Evolutionary conservation across 2,113 vertebrate species (phyloP), one percentile per base, ranked within the genome.

Genomic region (Nannobrachium achirus): DNA sequence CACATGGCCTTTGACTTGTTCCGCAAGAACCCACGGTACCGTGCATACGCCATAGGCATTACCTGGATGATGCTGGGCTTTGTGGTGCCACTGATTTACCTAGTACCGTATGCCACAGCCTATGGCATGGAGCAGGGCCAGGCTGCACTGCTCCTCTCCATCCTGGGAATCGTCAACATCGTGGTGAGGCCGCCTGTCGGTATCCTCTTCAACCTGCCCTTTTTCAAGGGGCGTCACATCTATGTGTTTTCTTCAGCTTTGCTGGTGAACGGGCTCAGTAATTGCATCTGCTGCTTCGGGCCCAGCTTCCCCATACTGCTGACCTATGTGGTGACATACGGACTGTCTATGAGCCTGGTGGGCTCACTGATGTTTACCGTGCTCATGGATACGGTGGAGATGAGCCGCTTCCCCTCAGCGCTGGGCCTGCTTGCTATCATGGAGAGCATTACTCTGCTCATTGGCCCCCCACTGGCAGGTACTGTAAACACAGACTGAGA

Each of bases 1-100:
- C 91, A 97, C 87, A 91, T 98, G 92, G 97, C 96, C 69, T 95
- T 97, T n/a, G 95, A 98, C 73, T 87, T 96, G 78, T 79, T 98
- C 45, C 82, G 75, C 69, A 85, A 90, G 75, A 98, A 98, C 63
- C 60, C 75, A 0, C 86, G 92, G 7, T 99, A 95, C 85, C 85
- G 90, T 0, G 85, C 92, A 25, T 96, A 89, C 33, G 83, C 93
- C 0, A 69, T 94, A 9, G 95, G 95, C 3, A 92, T 96, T 66
- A 85, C 89, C 16, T 97, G 95, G 93, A 94, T 89, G 94, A 92
- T 94, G 92, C 75, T 98, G 44, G 97, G 97, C 0, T 96, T 96
- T 25, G 84, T 90, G 2, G 86, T 98, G 78, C 96, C 96, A 0
- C 81, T 96, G 0, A 10, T 97, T n/a, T 99, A 94, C 76, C 84